Evolutionary conservation across 2,113 vertebrate species (phyloP).

Genomic region (Meriones unguiculatus): DNA sequence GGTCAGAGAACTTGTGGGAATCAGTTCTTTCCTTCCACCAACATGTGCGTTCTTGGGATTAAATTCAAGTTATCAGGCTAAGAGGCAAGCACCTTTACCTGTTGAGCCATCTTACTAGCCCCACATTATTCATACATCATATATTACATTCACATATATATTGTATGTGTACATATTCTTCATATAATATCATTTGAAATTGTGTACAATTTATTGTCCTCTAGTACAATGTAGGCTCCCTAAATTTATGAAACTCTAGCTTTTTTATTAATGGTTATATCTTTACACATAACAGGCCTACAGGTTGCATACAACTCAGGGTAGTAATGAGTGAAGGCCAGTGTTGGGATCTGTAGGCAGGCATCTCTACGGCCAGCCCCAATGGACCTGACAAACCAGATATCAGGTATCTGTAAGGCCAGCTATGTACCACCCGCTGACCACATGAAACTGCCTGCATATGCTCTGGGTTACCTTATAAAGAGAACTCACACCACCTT

Average conservation of each 20-base stretch:
- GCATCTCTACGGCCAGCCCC: too few relatives aligned
- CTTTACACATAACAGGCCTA: background rate
- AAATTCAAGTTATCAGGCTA: background rate
- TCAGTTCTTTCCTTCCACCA: background rate
- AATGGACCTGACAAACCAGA: too few relatives aligned
- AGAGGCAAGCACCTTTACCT: background rate
- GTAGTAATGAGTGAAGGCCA: background rate
- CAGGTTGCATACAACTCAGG: background rate
- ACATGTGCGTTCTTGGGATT: background rate
- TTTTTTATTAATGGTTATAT: background rate
- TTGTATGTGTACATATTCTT: background rate
- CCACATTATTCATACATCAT: background rate
- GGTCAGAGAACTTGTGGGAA: background rate
- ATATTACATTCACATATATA: background rate
- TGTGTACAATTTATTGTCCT: slow-evolving; percentile 28
- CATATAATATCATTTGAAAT: slow-evolving; percentile 5
- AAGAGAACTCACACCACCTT: too few relatives aligned
- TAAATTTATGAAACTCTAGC: background rate
- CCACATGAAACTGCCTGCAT: too few relatives aligned
- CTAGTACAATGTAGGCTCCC: background rate
- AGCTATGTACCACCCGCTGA: too few relatives aligned
- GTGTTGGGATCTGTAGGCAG: too few relatives aligned
- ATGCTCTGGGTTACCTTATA: too few relatives aligned
- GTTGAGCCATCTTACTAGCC: background rate
- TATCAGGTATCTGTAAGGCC: too few relatives aligned